phyloP scores from a whole-genome alignment of 2,113 vertebrate genomes.

The Panthera uncia region DNA sequence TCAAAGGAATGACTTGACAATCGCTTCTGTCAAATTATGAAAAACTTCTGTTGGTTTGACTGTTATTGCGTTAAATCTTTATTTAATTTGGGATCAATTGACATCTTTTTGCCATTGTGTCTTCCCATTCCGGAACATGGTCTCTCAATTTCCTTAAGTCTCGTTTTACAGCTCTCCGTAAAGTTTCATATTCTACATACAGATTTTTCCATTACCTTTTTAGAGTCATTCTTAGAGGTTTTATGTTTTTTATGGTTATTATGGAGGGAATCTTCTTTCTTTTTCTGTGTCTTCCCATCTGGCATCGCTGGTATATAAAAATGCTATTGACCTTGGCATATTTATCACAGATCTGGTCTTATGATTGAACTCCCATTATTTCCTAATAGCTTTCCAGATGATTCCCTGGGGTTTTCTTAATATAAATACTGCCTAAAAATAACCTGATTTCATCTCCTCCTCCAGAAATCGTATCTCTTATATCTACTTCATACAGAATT shows the following conservation, averaged over 20 bases:
- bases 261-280: neutral
- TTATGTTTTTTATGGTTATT: neutral
- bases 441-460: neutral
- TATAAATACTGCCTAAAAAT: neutral
- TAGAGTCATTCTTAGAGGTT: neutral
- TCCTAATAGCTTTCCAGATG: slow-evolving; percentile 44
- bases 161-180: neutral
- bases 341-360: neutral
- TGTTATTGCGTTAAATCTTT: neutral
- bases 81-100: neutral
- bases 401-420: slow-evolving; percentile 24
- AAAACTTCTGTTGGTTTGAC: neutral
- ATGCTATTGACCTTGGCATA: neutral
- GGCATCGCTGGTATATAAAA: neutral
- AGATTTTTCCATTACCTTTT: slow-evolving; percentile 8
- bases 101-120: neutral
- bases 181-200: neutral
- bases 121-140: neutral
- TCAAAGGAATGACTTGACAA: neutral
- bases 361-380: neutral
- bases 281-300: neutral
- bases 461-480: neutral
- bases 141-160: neutral
- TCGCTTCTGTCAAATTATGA: neutral
- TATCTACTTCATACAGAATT: neutral